Evolutionary conservation across 2,888 invertebrate species (phyloP), one percentile per base, ranked within the genome.

Genomic region (Synanthedon vespiformis): DNA sequence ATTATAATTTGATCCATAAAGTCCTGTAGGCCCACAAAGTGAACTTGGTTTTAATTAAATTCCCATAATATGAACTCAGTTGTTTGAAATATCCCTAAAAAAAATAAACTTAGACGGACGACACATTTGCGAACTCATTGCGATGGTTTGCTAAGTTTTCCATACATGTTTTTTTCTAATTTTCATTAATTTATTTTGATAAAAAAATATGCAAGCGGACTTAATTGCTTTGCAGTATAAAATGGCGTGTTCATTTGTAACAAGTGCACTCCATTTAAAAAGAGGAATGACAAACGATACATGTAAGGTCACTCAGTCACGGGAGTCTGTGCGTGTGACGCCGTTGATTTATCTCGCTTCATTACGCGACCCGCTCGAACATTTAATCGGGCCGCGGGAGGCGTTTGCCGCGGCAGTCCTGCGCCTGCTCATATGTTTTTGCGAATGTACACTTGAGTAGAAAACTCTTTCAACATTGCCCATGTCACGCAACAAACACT

Each of bases 271-370:
- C 13, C 44, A 44, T 44, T 44, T 44, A 44, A 44, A 14, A 34
- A 14, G 44, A 14, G 13, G 44, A 44, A 44, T 44, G 44, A 44
- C 44, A 44, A 44, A n/a, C 44, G 14, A 44, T 14, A 44, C 44
- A 14, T 8, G 44, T 44, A 44, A 44, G 44, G 44, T 44, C 44
- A 44, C 18, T 48, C 48, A 48, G 50, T 50, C 50, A 50, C 40
- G 50, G 5, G 50, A 61, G 64, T 64, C 64, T 61, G 70, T 80
- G 79, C 79, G 80, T 80, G 80, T 70, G 79, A 75, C 70, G 65
- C 62, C 58, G 68, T 68, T 74, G 80, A 80, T 81, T 80, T 78
- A 82, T 82, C 81, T 81, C 68, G 76, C 69, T 78, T 79, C 80
- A 82, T 83, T 81, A 82, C 79, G 73, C 68, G 72, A 65, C 63